Evolutionary conservation across 2,797 vertebrate species (phyloP).

Genomic region (Odontamblyopus lacepedii): DNA sequence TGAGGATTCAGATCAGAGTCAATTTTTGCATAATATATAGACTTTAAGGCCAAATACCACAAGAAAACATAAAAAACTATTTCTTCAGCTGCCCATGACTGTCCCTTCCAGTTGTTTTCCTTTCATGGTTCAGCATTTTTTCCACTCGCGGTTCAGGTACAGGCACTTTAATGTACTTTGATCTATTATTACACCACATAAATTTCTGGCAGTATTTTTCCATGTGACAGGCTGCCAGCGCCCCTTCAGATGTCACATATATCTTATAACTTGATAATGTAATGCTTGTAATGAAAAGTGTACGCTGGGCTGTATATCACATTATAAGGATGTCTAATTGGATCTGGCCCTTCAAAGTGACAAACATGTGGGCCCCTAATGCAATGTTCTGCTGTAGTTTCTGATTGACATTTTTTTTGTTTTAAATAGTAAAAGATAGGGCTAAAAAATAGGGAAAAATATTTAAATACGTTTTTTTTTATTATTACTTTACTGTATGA

Average conservation of each 20-base stretch:
- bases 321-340: background rate
- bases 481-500: too few relatives aligned
- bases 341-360: slow-evolving; percentile 8
- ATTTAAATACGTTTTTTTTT: too few relatives aligned
- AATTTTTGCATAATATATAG: too few relatives aligned
- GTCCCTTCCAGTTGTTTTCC: too few relatives aligned
- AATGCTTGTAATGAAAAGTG: background rate
- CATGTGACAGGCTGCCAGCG: background rate
- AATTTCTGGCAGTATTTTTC: background rate
- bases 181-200: background rate
- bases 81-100: too few relatives aligned
- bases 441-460: too few relatives aligned
- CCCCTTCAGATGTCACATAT: background rate
- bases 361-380: background rate
- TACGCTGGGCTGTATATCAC: background rate
- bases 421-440: too few relatives aligned
- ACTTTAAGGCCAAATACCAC: too few relatives aligned
- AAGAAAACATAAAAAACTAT: too few relatives aligned
- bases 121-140: background rate
- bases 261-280: background rate
- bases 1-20: too few relatives aligned
- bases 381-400: slow-evolving; percentile 16
- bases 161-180: background rate
- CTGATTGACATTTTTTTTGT: background rate
- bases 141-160: background rate